A percentile compares a stretch with the other conserved stretches of the same genome.
These are phyloP conservation scores for Macropis europaea DNA, from an alignment of 2,888 invertebrate species.

Conservation along the genomic window DNA sequence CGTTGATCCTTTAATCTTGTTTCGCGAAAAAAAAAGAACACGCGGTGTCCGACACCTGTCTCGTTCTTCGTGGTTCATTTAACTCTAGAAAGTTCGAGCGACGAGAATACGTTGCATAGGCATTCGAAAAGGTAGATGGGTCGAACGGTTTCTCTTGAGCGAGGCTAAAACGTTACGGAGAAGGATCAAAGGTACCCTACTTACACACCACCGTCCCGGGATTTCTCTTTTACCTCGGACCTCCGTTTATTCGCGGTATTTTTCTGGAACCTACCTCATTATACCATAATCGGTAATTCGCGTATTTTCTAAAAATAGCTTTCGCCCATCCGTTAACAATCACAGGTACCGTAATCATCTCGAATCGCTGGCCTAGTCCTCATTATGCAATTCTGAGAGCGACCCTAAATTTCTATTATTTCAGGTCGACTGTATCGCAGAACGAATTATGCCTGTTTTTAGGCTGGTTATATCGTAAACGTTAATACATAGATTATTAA, in stretches of 20 bases:
- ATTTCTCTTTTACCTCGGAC: constrained; percentile 46
- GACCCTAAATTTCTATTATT: too few relatives aligned
- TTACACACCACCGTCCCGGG: constrained; percentile 30
- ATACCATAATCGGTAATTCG: background rate
- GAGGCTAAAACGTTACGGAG: constrained; percentile 46
- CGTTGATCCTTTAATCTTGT: constrained; percentile 23
- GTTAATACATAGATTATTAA: too few relatives aligned
- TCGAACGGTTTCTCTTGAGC: constrained; percentile 53
- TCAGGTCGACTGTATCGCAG: too few relatives aligned
- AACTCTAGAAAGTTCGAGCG: constrained; percentile 49
- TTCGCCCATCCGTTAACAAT: too few relatives aligned
- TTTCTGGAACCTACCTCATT: constrained; percentile 10
- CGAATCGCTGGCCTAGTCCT: too few relatives aligned
- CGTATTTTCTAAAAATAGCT: too few relatives aligned
- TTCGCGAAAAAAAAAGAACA: background rate
- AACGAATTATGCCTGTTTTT: too few relatives aligned
- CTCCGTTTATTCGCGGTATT: constrained; percentile 18
- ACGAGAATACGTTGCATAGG: constrained; percentile 5
- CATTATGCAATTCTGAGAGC: too few relatives aligned
- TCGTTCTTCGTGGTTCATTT: constrained; percentile 45
- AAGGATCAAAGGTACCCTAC: constrained; percentile 59
- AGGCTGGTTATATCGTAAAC: too few relatives aligned
- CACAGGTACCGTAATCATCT: too few relatives aligned
- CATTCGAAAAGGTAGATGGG: constrained; percentile 43
- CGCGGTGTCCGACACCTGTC: constrained; percentile 9